These are phyloP conservation scores for Progne subis DNA, from an alignment of 2,113 vertebrate species.

Conservation along the genomic window DNA sequence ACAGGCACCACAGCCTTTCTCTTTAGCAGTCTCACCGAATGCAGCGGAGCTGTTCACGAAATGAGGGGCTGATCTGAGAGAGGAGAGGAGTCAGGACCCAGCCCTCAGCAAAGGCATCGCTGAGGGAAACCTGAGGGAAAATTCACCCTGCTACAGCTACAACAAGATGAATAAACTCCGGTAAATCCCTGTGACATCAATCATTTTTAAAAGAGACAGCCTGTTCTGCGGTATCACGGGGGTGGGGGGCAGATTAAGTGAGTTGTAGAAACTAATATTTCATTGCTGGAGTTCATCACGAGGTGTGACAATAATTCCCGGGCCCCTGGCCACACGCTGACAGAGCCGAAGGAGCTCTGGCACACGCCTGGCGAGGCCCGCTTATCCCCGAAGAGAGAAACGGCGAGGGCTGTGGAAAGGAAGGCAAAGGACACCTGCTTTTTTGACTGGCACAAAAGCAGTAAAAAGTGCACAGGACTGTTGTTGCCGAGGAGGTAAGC, in stretches of 20 bases:
- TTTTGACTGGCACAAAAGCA: background rate
- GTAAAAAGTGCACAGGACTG: background rate
- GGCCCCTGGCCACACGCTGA: background rate
- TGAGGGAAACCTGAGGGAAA: background rate
- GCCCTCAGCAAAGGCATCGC: background rate
- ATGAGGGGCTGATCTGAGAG: background rate
- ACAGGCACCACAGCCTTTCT: background rate
- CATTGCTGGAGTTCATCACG: background rate
- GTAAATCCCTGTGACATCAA: conserved; percentile 16
- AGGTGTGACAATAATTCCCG: background rate
- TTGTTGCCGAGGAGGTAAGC: background rate
- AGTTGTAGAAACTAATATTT: background rate
- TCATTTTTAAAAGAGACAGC: conserved; percentile 5
- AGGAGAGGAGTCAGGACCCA: background rate
- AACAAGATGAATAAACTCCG: background rate
- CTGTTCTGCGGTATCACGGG: background rate
- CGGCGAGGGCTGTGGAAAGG: background rate
- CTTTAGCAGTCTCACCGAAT: background rate
- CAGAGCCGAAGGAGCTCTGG: background rate
- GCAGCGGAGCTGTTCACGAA: background rate
- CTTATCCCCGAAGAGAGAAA: background rate
- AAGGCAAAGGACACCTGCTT: background rate
- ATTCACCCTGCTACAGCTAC: background rate
- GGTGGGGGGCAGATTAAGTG: background rate
- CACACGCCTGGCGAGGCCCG: fast-evolving